A percentile compares a stretch with the other conserved stretches of the same genome.
Evolutionary conservation across 1,140 invertebrate genomes (phyloP).

Genomic region (Drosophila pallidifrons): DNA sequence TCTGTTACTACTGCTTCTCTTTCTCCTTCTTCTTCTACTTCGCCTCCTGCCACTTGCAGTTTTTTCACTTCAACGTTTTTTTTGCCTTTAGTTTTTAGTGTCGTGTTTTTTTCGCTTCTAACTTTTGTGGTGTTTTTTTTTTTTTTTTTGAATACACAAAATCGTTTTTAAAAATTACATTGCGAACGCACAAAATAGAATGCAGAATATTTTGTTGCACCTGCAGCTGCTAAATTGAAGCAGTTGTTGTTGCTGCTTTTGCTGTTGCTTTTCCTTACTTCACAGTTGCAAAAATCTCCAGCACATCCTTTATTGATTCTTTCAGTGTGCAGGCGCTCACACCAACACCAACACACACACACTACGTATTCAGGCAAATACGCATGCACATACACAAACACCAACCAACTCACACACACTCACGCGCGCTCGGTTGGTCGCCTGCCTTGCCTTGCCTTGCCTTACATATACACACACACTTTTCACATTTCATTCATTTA

Average conservation of each 20-base stretch:
- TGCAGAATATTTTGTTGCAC: conserved; percentile 14
- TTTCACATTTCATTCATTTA: conserved; percentile 62
- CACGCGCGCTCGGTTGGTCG: conserved; percentile 27
- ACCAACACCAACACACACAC: conserved; percentile 20
- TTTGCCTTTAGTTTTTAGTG: background rate
- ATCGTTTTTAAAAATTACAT: conserved; percentile 6
- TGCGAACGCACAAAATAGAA: conserved; percentile 10
- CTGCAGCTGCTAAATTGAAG: conserved; percentile 23
- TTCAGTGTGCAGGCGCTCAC: conserved; percentile 70
- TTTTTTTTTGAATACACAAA: conserved; percentile 12
- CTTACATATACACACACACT: conserved; percentile 46
- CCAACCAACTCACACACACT: conserved; percentile 41
- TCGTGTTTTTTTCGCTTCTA: conserved; percentile 3
- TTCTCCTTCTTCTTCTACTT: background rate
- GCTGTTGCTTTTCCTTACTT: conserved; percentile 37
- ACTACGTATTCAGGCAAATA: conserved; percentile 35
- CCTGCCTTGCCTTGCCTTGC: conserved; percentile 20
- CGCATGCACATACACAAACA: conserved; percentile 55
- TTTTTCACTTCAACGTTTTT: background rate
- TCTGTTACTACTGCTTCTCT: background rate
- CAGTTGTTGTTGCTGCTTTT: conserved; percentile 16
- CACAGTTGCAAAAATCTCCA: conserved; percentile 60
- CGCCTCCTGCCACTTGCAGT: background rate
- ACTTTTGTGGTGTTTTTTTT: background rate
- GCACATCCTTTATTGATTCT: conserved; percentile 83